Conservation (phyloP, 1,140 invertebrate genomes). For the Drosophila sp. region DNA sequence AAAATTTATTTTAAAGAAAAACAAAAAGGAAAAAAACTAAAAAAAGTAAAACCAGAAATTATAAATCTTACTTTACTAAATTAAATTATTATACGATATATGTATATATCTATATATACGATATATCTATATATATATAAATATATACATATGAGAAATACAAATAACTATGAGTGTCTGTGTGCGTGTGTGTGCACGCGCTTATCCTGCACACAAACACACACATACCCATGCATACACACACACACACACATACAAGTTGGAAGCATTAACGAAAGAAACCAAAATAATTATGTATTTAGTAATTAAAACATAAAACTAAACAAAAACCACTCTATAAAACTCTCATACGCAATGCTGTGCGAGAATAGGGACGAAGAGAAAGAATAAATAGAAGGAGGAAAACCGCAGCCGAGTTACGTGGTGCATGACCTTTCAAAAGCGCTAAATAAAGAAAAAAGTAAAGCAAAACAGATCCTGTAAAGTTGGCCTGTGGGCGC, state of each 20-base stretch:
- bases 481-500: constrained; percentile 51
- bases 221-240: constrained; percentile 33
- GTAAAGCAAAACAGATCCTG: constrained; percentile 51
- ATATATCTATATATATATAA: constrained; percentile 42
- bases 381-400: not conserved
- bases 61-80: constrained; percentile 81
- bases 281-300: constrained; percentile 73
- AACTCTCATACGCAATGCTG: constrained; percentile 3
- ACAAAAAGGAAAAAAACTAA: constrained; percentile 23
- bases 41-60: constrained; percentile 74
- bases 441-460: constrained; percentile 11
- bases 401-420: constrained; percentile 11
- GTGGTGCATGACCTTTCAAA: constrained; percentile 24
- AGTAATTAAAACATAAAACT: constrained; percentile 38
- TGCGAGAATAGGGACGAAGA: constrained; percentile 1
- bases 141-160: constrained; percentile 52
- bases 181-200: constrained; percentile 21
- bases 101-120: constrained; percentile 47
- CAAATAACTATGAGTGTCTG: constrained; percentile 45
- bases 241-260: constrained; percentile 31
- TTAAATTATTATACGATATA: constrained; percentile 52
- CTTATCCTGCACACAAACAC: constrained; percentile 2
- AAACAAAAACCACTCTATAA: constrained; percentile 6
- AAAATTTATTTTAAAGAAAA: constrained; percentile 69
- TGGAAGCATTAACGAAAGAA: constrained; percentile 58